Evolutionary conservation across 2,888 invertebrate species (phyloP).

Genomic region (Parthenolecanium corni): DNA sequence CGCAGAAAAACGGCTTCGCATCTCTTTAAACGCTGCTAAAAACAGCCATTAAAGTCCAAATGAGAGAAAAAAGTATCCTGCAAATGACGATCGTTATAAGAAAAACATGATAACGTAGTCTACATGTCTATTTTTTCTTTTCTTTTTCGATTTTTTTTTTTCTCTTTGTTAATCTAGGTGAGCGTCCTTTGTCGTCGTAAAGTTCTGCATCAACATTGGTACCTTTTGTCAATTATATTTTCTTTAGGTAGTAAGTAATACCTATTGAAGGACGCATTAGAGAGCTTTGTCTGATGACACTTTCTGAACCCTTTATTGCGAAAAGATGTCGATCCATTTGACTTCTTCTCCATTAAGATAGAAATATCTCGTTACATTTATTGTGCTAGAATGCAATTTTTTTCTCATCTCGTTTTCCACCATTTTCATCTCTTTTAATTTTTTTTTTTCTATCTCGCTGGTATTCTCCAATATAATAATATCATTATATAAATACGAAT

Average conservation of each 20-base stretch:
- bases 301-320: slow-evolving; percentile 3
- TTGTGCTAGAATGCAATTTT: not conserved
- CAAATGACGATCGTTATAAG: not conserved
- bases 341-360: slow-evolving; percentile 13
- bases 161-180: too few species aligned
- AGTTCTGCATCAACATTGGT: slow-evolving; percentile 5
- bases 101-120: slow-evolving; percentile 6
- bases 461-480: too few species aligned
- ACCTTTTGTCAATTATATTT: slow-evolving; percentile 2
- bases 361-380: slow-evolving; percentile 15
- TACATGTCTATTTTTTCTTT: not conserved
- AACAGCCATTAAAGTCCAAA: slow-evolving; percentile 4
- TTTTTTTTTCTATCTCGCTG: too few species aligned
- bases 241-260: slow-evolving; percentile 1
- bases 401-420: too few species aligned
- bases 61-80: not conserved
- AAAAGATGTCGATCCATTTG: slow-evolving; percentile 11
- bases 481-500: too few species aligned
- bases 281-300: slow-evolving; percentile 14
- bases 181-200: not conserved
- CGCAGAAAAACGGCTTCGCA: too few species aligned
- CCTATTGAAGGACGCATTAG: slow-evolving; percentile 10
- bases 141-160: not conserved
- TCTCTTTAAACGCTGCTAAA: too few species aligned
- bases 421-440: too few species aligned